Percentiles rank a stretch among this genome's conserved stretches.
These are phyloP conservation scores for Papilio xuthus DNA, from an alignment of 1,140 invertebrate genomes.

Conservation along the genomic window DNA sequence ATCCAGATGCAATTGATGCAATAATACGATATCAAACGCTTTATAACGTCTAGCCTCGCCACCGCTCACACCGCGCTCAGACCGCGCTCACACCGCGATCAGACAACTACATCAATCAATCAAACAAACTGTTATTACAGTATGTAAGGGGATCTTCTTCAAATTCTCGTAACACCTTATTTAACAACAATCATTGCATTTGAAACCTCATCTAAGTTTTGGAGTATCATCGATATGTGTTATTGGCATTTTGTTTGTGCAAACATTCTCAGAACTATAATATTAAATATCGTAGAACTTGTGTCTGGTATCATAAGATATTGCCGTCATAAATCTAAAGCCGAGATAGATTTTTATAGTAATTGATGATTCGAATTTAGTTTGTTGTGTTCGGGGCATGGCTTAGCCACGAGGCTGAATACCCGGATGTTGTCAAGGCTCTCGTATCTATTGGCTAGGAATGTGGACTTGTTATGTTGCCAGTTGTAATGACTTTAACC, in stretches of 20 bases:
- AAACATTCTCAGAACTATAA: constrained; percentile 6
- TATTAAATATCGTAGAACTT: background rate
- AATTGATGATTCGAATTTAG: constrained; percentile 14
- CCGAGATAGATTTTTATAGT: constrained; percentile 6
- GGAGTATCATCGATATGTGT: background rate
- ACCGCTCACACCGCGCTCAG: background rate
- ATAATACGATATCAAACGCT: background rate
- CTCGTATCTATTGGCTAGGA: background rate
- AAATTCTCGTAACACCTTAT: background rate
- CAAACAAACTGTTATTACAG: background rate
- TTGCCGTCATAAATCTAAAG: constrained; percentile 6
- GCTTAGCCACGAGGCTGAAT: background rate
- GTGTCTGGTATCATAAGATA: constrained; percentile 14
- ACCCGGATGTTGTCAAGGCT: constrained; percentile 20
- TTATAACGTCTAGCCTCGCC: background rate
- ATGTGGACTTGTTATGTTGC: background rate
- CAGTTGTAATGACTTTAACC: background rate
- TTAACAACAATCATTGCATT: background rate
- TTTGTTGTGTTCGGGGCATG: background rate
- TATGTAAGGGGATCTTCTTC: background rate
- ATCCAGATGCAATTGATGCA: constrained; percentile 6
- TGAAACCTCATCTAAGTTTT: background rate
- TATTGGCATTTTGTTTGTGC: constrained; percentile 10
- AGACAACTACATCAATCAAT: background rate
- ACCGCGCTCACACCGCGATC: background rate